A percentile compares a stretch with the other conserved stretches of the same genome.
Conservation (phyloP, 1,140 invertebrate genomes). For the Solenopsis fugax region DNA sequence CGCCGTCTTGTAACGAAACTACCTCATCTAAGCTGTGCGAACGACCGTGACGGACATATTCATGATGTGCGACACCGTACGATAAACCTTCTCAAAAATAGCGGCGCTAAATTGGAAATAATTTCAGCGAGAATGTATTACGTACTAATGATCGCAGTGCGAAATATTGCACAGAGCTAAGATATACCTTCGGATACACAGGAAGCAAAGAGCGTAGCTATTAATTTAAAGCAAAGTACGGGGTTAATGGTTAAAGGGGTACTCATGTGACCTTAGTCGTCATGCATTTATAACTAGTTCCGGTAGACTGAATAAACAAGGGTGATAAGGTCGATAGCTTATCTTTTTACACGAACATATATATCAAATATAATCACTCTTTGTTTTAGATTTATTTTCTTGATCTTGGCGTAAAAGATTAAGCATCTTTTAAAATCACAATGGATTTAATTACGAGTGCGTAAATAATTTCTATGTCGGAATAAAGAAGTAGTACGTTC, state of each 20-base stretch:
- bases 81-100: constrained; percentile 11
- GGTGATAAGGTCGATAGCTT: constrained; percentile 66
- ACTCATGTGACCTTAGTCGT: constrained; percentile 58
- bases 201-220: not conserved
- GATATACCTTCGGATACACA: not conserved
- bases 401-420: not conserved
- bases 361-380: constrained; percentile 54
- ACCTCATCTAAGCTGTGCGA: not conserved
- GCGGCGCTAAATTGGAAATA: not conserved
- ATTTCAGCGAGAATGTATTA: constrained; percentile 7
- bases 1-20: constrained; percentile 17
- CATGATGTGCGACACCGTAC: not conserved
- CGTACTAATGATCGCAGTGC: not conserved
- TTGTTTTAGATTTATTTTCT: not conserved
- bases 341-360: constrained; percentile 53
- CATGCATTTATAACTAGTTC: constrained; percentile 65
- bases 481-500: not conserved
- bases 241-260: constrained; percentile 63
- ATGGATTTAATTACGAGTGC: not conserved
- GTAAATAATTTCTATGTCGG: not conserved
- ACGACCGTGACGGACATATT: constrained; percentile 27
- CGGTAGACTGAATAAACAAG: constrained; percentile 64
- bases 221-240: constrained; percentile 27
- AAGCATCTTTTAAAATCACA: not conserved
- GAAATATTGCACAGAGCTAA: not conserved